Conservation (phyloP, 2,888 invertebrate species). For the Romanomermis culicivorax region DNA sequence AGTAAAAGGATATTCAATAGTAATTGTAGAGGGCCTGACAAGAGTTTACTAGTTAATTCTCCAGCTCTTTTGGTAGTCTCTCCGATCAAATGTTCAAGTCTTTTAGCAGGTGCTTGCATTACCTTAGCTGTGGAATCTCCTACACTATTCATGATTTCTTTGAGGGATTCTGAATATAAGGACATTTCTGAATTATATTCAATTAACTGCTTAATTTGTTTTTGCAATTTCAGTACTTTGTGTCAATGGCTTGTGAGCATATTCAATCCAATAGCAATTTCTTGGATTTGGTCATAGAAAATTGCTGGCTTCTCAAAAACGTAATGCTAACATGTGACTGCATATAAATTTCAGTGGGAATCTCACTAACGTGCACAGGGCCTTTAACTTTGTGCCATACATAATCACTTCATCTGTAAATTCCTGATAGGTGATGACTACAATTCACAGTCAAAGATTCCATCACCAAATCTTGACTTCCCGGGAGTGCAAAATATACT, state of each 20-base stretch:
- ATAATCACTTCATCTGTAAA: neutral
- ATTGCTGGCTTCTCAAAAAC: neutral
- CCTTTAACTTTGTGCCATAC: neutral
- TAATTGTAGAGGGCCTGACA: neutral
- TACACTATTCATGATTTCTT: neutral
- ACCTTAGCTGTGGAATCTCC: neutral
- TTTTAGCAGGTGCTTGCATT: neutral
- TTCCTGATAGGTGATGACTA: neutral
- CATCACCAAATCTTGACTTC: neutral
- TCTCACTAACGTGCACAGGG: neutral
- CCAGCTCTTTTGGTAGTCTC: neutral
- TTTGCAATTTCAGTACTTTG: neutral
- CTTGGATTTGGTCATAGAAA: neutral
- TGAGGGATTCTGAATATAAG: neutral
- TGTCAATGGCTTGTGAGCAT: neutral
- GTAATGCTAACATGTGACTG: too few species aligned
- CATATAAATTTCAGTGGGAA: neutral
- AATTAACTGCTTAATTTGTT: neutral
- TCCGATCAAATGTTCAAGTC: neutral
- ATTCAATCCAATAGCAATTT: neutral
- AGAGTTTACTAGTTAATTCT: neutral
- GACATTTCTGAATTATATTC: neutral
- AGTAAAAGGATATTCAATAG: too few species aligned
- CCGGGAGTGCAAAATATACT: neutral
- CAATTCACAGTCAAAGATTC: neutral